Evolutionary conservation across 1,140 invertebrate species (phyloP).

Genomic region (Dreissena polymorpha): DNA sequence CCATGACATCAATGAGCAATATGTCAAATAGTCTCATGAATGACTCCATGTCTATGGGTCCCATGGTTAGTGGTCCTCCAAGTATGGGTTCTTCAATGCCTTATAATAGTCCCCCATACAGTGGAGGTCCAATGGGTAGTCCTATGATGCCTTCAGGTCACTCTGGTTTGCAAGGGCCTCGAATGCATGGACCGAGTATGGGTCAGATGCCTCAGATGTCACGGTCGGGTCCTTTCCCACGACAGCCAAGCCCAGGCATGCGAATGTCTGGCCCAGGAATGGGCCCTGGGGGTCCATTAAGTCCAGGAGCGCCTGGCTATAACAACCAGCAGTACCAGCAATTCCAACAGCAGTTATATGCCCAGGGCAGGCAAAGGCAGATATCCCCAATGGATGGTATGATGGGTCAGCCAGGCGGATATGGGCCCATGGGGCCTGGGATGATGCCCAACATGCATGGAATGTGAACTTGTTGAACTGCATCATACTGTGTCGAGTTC

Average conservation of each 20-base stretch:
- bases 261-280: constrained; percentile 57
- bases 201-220: constrained; percentile 56
- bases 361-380: constrained; percentile 68
- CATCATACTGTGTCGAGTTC: too few relatives aligned
- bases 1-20: constrained; percentile 55
- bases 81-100: constrained; percentile 55
- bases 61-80: constrained; percentile 71
- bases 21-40: constrained; percentile 56
- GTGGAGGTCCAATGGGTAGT: constrained; percentile 34
- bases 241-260: constrained; percentile 56
- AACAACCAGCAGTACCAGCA: constrained; percentile 72
- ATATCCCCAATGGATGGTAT: constrained; percentile 71
- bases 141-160: constrained; percentile 56
- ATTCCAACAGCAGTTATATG: constrained; percentile 77
- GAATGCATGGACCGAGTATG: constrained; percentile 62
- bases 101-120: constrained; percentile 48
- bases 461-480: constrained; percentile 33
- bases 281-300: constrained; percentile 37
- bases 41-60: constrained; percentile 66
- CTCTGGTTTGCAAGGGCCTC: constrained; percentile 57
- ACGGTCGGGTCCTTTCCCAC: constrained; percentile 48
- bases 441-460: constrained; percentile 72
- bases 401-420: constrained; percentile 67
- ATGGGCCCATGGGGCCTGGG: constrained; percentile 54
- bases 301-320: constrained; percentile 61